Evolutionary conservation across 2,888 invertebrate species (phyloP).

Genomic region (Nymphalis c-album): DNA sequence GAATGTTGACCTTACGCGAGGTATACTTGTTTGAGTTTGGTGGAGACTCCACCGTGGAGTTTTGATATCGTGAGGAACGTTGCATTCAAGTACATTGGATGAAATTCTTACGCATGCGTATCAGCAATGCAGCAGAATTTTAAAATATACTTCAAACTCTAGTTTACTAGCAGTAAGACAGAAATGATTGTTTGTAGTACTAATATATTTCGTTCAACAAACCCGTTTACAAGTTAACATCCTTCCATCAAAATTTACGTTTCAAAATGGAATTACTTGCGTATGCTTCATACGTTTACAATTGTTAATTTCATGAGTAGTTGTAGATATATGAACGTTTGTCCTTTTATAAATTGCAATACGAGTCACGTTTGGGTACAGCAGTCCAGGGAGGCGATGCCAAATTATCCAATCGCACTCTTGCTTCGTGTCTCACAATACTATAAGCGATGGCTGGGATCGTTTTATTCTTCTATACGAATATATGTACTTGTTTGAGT

Average conservation of each 20-base stretch:
- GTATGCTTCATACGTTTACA: background rate
- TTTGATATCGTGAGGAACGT: too few relatives aligned
- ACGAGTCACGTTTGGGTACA: constrained; percentile 36
- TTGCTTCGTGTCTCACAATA: background rate
- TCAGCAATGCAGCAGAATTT: too few relatives aligned
- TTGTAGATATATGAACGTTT: background rate
- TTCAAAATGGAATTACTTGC: background rate
- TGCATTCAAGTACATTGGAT: too few relatives aligned
- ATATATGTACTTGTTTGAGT: background rate
- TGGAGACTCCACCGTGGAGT: too few relatives aligned
- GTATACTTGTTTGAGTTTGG: too few relatives aligned
- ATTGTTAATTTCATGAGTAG: background rate
- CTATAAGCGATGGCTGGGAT: background rate
- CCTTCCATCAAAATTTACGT: background rate
- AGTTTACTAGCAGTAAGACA: too few relatives aligned
- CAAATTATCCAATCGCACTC: constrained; percentile 34
- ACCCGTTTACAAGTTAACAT: too few relatives aligned
- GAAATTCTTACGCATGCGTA: too few relatives aligned
- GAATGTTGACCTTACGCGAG: too few relatives aligned
- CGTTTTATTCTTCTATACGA: background rate
- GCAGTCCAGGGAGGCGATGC: constrained; percentile 31
- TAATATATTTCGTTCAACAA: too few relatives aligned
- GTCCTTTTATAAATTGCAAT: constrained; percentile 24
- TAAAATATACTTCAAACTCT: too few relatives aligned
- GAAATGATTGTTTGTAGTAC: too few relatives aligned